phyloP scores from a whole-genome alignment of 2,797 vertebrate genomes.

The Antennarius maculatus region DNA sequence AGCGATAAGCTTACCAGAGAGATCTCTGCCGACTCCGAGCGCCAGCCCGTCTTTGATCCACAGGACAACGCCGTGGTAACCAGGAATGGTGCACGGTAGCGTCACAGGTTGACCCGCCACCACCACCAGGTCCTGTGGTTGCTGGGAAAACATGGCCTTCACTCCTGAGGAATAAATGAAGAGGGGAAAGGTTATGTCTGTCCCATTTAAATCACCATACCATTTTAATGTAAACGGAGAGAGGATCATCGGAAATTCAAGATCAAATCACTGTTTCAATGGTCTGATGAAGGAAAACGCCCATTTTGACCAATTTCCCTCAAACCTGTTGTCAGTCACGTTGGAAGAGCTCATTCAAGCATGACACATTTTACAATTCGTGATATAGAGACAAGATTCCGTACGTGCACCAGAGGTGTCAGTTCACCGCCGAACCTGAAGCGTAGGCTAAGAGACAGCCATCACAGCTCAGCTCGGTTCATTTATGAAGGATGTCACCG shows the following conservation, averaged over 20 bases:
- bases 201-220: not conserved
- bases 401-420: slow-evolving; percentile 47
- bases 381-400: slow-evolving; percentile 41
- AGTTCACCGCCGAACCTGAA: slow-evolving; percentile 39
- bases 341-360: slow-evolving; percentile 44
- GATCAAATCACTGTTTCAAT: slow-evolving; percentile 21
- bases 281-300: slow-evolving; percentile 22
- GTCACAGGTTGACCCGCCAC: slow-evolving; percentile 94
- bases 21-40: slow-evolving; percentile 93
- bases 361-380: slow-evolving; percentile 54
- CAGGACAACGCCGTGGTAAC: slow-evolving; percentile 94
- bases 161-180: slow-evolving; percentile 75
- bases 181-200: not conserved
- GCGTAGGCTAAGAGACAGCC: slow-evolving; percentile 57
- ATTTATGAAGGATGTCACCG: slow-evolving; percentile 65
- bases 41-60: slow-evolving; percentile 98
- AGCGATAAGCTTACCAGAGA: slow-evolving; percentile 85
- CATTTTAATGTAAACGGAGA: slow-evolving; percentile 7
- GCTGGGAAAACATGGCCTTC: slow-evolving; percentile 92
- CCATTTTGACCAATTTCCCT: slow-evolving; percentile 56
- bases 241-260: not conserved
- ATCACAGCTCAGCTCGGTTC: slow-evolving; percentile 64
- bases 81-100: slow-evolving; percentile 91
- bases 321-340: slow-evolving; percentile 50
- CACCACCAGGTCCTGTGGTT: slow-evolving; percentile 96